A percentile compares a stretch with the other conserved stretches of the same genome.
These are phyloP conservation scores for Megatriorchis doriae DNA, from an alignment of 2,113 vertebrate species.

Conservation along the genomic window DNA sequence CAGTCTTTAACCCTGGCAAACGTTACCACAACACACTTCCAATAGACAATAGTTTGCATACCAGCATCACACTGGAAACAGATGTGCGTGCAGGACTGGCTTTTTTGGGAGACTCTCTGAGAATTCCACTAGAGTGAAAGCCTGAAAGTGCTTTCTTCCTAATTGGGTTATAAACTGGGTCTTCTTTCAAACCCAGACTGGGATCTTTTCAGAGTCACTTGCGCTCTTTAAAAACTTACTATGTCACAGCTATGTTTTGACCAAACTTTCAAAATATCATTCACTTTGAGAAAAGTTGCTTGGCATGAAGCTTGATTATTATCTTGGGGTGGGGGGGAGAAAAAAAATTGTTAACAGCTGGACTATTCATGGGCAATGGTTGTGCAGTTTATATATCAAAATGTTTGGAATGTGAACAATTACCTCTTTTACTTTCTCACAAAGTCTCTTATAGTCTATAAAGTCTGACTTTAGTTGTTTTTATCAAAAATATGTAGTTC, in stretches of 20 bases:
- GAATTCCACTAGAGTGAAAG: conserved; percentile 45
- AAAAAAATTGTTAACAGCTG: conserved; percentile 91
- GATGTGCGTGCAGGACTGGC: conserved; percentile 69
- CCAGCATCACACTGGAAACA: conserved; percentile 82
- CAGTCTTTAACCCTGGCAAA: conserved; percentile 86
- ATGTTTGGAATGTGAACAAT: conserved; percentile 90
- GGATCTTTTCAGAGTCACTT: conserved; percentile 16
- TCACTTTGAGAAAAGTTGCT: conserved; percentile 79
- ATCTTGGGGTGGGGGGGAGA: conserved; percentile 63
- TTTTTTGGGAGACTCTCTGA: conserved; percentile 59
- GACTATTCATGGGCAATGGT: conserved; percentile 78
- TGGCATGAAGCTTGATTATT: conserved; percentile 88
- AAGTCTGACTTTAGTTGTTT: conserved; percentile 63
- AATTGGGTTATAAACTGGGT: conserved; percentile 52
- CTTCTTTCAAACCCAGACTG: conserved; percentile 57
- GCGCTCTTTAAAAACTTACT: conserved; percentile 51
- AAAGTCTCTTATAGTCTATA: conserved; percentile 77
- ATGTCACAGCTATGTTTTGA: conserved; percentile 71
- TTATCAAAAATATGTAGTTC: conserved; percentile 62
- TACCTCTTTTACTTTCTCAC: conserved; percentile 87
- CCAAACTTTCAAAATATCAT: conserved; percentile 68
- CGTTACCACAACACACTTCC: conserved; percentile 82
- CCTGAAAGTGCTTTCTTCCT: conserved; percentile 55
- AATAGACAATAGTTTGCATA: conserved; percentile 87
- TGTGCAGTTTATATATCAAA: conserved; percentile 87